Evolutionary conservation across 1,140 invertebrate species (phyloP), one percentile per base, ranked within the genome.

Genomic region (Araneus ventricosus): DNA sequence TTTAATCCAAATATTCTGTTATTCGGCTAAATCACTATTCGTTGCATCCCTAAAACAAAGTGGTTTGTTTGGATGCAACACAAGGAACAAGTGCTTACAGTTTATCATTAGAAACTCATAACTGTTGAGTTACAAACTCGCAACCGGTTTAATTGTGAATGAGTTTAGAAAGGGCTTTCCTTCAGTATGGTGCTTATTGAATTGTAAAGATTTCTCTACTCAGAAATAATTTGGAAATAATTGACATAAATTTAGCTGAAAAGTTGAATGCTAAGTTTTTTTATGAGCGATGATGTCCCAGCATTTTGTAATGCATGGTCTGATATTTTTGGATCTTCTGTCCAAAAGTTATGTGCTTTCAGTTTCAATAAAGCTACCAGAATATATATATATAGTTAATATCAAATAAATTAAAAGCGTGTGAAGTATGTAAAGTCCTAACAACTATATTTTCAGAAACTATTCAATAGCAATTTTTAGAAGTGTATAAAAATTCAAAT

Each of bases 21-120:
- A n/a, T n/a, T n/a, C n/a, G n/a, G n/a, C n/a, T n/a, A n/a, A n/a
- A n/a, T n/a, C n/a, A n/a, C n/a, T n/a, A n/a, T n/a, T n/a, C n/a
- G n/a, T n/a, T n/a, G n/a, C n/a, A n/a, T n/a, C n/a, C n/a, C n/a
- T n/a, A n/a, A n/a, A n/a, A n/a, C n/a, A n/a, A 92, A 30, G 39
- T 75, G 7, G 63, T 92, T 85, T 84, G 80, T 8, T 41, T 92
- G 17, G 80, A 92, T 75, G n/a, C 91, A 3, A 92, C 91, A 27
- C 91, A 87, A 75, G 91, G 59, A 24, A 92, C 82, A 0, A 92
- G 86, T 45, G 37, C 20, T 2, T 87, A 92, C n/a, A 24, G 79
- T 24, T 92, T 92, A n/a, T n/a, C n/a, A n/a, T n/a, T n/a, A n/a
- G n/a, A n/a, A n/a, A n/a, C n/a, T n/a, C n/a, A n/a, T n/a, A n/a